A percentile compares a stretch with the other conserved stretches of the same genome.
Evolutionary conservation across 1,140 invertebrate species (phyloP).

Genomic region (Samia ricini): DNA sequence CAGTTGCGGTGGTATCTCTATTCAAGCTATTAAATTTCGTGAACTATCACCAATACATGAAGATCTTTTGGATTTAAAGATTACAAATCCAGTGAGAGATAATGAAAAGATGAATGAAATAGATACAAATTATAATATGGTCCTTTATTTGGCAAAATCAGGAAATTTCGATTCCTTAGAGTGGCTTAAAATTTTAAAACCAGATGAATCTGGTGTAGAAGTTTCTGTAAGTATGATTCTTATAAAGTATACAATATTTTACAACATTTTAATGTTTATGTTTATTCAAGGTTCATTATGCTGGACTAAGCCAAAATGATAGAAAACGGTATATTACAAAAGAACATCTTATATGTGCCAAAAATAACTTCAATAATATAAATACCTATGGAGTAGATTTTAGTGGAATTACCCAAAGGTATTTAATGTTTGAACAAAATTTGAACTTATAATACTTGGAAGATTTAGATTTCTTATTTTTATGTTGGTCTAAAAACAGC

Average conservation of each 20-base stretch:
- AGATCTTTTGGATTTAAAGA: too few species aligned
- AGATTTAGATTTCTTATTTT: too few species aligned
- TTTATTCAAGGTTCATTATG: background rate
- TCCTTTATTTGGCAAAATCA: background rate
- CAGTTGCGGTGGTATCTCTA: too few species aligned
- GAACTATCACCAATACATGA: too few species aligned
- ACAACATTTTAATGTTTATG: background rate
- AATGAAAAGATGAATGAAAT: too few species aligned
- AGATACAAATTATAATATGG: too few species aligned
- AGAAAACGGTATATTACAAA: constrained; percentile 25
- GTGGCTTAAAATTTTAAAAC: constrained; percentile 28
- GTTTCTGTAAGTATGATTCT: constrained; percentile 29
- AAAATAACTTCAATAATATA: constrained; percentile 15
- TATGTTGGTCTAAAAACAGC: too few species aligned
- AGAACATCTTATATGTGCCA: constrained; percentile 18
- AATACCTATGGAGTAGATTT: constrained; percentile 34
- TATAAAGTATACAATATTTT: background rate
- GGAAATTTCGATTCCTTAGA: constrained; percentile 32
- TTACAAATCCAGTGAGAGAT: too few species aligned
- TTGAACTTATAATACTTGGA: too few species aligned
- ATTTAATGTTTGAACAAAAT: background rate
- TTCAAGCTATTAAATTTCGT: too few species aligned
- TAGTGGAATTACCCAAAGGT: constrained; percentile 37
- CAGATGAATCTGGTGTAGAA: constrained; percentile 19
- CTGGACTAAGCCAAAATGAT: background rate